Evolutionary conservation across 2,888 invertebrate species (phyloP).

Genomic region (Pristionchus fissidentatus): DNA sequence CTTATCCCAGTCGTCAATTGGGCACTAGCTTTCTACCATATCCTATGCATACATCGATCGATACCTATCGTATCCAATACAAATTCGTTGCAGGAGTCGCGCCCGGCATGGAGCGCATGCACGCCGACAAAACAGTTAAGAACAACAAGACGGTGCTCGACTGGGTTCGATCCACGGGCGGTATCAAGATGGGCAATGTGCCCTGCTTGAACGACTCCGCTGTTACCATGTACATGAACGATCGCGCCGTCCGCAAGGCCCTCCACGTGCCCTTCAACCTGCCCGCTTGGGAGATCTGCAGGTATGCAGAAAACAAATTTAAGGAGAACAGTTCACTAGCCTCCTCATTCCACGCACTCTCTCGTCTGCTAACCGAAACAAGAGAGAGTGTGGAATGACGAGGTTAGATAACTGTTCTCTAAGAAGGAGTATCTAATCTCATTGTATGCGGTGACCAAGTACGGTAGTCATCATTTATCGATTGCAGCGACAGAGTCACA

Average conservation of each 20-base stretch:
- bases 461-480: background rate
- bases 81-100: conserved; percentile 56
- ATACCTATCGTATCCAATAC: background rate
- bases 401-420: too few species aligned
- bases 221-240: conserved; percentile 72
- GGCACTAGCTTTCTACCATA: too few species aligned
- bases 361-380: too few species aligned
- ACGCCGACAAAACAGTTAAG: conserved; percentile 48
- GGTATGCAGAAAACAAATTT: conserved; percentile 50
- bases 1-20: too few species aligned
- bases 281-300: conserved; percentile 71
- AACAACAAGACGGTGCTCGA: conserved; percentile 44
- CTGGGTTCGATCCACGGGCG: conserved; percentile 23
- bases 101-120: conserved; percentile 52
- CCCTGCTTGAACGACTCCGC: conserved; percentile 74
- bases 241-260: conserved; percentile 63
- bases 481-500: conserved; percentile 68
- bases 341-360: too few species aligned
- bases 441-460: too few species aligned
- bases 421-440: too few species aligned
- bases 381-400: too few species aligned
- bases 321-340: background rate
- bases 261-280: conserved; percentile 70
- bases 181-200: conserved; percentile 57
- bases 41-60: background rate